Evolutionary conservation across 2,888 invertebrate genomes (phyloP).

Genomic region (Latrodectus hesperus): DNA sequence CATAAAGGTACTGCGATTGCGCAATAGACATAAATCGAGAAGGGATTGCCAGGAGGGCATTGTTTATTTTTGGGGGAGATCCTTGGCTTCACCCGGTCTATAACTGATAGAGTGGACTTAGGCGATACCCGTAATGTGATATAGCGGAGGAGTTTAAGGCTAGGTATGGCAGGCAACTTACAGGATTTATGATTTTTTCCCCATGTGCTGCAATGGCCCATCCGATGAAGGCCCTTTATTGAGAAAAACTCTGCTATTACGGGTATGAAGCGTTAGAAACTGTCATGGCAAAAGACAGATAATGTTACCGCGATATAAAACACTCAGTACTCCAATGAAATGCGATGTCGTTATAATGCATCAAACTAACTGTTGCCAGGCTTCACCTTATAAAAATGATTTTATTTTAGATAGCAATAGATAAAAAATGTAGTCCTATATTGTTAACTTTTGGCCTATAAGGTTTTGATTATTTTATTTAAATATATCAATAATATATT

Average conservation of each 20-base stretch:
- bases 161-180: slow-evolving; percentile 11
- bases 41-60: slow-evolving; percentile 32
- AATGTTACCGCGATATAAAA: neutral
- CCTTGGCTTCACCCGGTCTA: neutral
- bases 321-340: neutral
- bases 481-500: no score
- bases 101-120: slow-evolving; percentile 38
- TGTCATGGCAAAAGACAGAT: neutral
- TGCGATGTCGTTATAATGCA: neutral
- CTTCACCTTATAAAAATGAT: no score
- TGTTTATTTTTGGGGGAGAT: slow-evolving; percentile 38
- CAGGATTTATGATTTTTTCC: slow-evolving; percentile 41
- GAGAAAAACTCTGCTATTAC: neutral
- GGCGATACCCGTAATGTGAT: slow-evolving; percentile 36
- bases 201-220: neutral
- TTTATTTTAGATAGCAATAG: no score
- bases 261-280: neutral
- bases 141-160: slow-evolving; percentile 45
- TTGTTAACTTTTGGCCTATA: no score
- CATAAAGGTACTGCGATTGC: slow-evolving; percentile 48
- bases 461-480: no score
- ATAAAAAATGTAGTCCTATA: no score
- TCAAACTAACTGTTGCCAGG: neutral
- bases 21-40: slow-evolving; percentile 41
- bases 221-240: slow-evolving; percentile 32